Evolutionary conservation across 2,888 invertebrate species (phyloP), one percentile per base, ranked within the genome.

Genomic region (Scaptomyza polygonia): DNA sequence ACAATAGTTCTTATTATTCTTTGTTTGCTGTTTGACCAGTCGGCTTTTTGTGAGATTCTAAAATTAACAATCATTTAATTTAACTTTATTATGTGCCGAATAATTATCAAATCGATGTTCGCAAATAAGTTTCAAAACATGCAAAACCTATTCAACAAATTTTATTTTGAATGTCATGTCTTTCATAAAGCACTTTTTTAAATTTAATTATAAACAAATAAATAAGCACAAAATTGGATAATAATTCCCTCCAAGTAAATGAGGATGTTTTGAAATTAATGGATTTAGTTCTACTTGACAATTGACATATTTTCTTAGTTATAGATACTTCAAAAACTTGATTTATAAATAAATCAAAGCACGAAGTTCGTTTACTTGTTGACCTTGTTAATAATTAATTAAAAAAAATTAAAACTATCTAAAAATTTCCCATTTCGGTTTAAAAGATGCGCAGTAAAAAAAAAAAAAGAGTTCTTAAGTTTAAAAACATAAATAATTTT

Each of bases 1-100:
- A 88, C 81, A 69, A 67, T 55, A 53, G 72, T 86, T 86, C 64
- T 71, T 57, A 72, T 74, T 56, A 45, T 65, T 51, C 39, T 59
- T 56, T 67, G 49, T 59, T 32, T 11, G 40, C n/a, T 44, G 29
- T n/a, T 39, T 39, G 7, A 14, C 3, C 36, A 36, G 14, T 43
- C 47, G 61, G 67, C 39, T 65, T 86, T 85, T 68, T 66, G 81
- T 58, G 71, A 30, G 58, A 56, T 47, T 61, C n/a, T 65, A 61
- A 62, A 66, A 70, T 70, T 62, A 67, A 69, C 63, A 78, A 40
- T 57, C 68, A 75, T 62, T 49, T 18, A 27, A 49, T 63, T 67
- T 57, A 53, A 73, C 67, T 61, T 18, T 42, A 48, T 54, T 56
- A 56, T 14, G 25, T 71, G 62, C 36, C 51, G 42, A 21, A 39